Evolutionary conservation across 2,888 invertebrate species (phyloP).

Genomic region (Blastobasis lacticolella): DNA sequence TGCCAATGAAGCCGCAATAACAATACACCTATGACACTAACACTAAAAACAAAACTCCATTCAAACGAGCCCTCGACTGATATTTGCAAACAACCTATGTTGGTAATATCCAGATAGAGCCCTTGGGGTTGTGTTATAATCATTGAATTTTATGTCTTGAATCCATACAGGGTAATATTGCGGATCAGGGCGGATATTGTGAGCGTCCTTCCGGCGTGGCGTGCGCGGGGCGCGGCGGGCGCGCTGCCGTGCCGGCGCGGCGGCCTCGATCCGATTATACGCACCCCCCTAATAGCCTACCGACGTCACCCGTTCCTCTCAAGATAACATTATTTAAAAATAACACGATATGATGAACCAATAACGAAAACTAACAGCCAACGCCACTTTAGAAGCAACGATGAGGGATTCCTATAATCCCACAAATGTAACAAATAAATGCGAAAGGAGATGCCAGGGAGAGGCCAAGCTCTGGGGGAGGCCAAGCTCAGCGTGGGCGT

Average conservation of each 20-base stretch:
- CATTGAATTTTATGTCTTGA: constrained; percentile 46
- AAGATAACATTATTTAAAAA: constrained; percentile 29
- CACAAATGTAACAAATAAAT: too few relatives aligned
- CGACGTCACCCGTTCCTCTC: constrained; percentile 29
- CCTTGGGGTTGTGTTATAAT: constrained; percentile 28
- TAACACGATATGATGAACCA: constrained; percentile 6
- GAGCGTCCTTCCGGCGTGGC: constrained; percentile 25
- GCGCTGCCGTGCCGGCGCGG: not conserved
- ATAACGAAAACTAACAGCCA: too few relatives aligned
- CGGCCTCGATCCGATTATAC: constrained; percentile 31
- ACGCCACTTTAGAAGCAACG: too few relatives aligned
- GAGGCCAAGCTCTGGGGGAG: too few relatives aligned
- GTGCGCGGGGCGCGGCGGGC: constrained; percentile 11
- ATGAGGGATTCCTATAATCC: too few relatives aligned
- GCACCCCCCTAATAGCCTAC: constrained; percentile 30
- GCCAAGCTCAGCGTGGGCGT: too few relatives aligned
- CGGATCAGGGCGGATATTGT: constrained; percentile 47
- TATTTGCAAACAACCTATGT: not conserved
- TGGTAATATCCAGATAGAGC: constrained; percentile 10
- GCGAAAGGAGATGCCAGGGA: too few relatives aligned
- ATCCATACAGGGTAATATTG: constrained; percentile 40
- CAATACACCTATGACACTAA: not conserved
- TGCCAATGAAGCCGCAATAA: too few relatives aligned
- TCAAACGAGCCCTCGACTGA: not conserved
- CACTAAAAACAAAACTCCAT: not conserved